Evolutionary conservation across 2,888 invertebrate genomes (phyloP), one percentile per base, ranked within the genome.

Genomic region (Spodoptera exigua): DNA sequence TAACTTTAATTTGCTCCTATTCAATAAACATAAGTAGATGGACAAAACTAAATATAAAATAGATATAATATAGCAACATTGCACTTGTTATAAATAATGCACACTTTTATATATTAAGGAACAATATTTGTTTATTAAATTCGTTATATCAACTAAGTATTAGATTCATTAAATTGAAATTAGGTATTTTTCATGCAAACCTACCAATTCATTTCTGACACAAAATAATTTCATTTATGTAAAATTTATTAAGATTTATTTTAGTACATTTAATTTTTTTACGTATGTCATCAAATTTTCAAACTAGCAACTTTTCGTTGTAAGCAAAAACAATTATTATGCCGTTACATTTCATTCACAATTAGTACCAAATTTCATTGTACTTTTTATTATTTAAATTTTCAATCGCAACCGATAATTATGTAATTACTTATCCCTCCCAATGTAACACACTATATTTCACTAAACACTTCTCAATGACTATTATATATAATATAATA

Each of bases 61-160:
- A 63, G 27, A 52, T 21, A 59, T 40, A 47, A 56, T 61, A 37
- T 51, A 51, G 52, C 7, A 27, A 27, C 21, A 76, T 76, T 76
- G 76, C 76, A 76, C 76, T 35, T 48, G 27, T 27, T 27, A 5
- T 9, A 16, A 46, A 47, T 67, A 77, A 75, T 76, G 77, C 71
- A 75, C 75, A 49, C 17, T 21, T 58, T 62, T 60, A n/a, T 21
- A 56, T 21, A 36, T 10, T 37, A 43, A 76, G 74, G 77, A 75
- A 76, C 70, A 52, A 36, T 13, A 32, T 37, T 40, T 40, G 14
- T 49, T 60, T 21, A 67, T 1, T 47, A 60, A 52, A 51, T 55
- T 66, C 51, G 41, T 56, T 9, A 39, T 18, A 59, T 65, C 52
- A 2, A 18, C 35, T n/a, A 35, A 21, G 14, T 49, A 10, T 43